These are phyloP conservation scores for Camponotus floridanus DNA, from an alignment of 1,140 invertebrate genomes.

Conservation along the genomic window DNA sequence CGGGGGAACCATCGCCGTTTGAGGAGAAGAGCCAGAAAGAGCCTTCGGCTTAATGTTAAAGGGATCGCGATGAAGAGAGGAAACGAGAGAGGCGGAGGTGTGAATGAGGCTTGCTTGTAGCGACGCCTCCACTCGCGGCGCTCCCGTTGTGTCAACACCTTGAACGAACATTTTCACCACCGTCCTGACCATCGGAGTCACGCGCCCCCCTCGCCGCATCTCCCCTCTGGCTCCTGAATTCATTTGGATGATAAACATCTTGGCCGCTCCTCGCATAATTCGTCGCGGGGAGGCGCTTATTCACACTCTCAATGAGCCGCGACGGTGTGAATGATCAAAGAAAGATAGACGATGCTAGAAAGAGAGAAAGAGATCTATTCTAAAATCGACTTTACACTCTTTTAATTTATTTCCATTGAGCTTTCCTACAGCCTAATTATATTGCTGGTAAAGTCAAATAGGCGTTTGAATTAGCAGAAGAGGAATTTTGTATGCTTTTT, in stretches of 20 bases:
- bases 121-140: conserved; percentile 76
- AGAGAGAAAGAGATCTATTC: neutral
- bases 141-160: conserved; percentile 80
- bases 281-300: conserved; percentile 72
- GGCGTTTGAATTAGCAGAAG: neutral
- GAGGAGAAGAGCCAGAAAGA: conserved; percentile 16
- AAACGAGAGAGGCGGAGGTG: conserved; percentile 80
- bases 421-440: neutral
- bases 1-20: conserved; percentile 1
- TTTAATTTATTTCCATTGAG: neutral
- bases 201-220: conserved; percentile 37
- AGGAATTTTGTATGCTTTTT: neutral
- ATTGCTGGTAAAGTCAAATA: neutral
- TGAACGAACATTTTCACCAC: conserved; percentile 73
- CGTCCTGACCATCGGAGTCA: conserved; percentile 56
- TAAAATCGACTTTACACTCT: neutral
- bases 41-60: conserved; percentile 38
- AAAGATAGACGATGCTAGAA: neutral
- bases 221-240: conserved; percentile 73
- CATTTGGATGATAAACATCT: conserved; percentile 81
- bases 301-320: conserved; percentile 75
- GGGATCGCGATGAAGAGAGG: conserved; percentile 62
- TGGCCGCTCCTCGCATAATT: conserved; percentile 77
- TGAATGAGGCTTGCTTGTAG: conserved; percentile 78
- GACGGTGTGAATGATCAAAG: conserved; percentile 68